Evolutionary conservation across 2,888 invertebrate genomes (phyloP).

Genomic region (Luffia ferchaultella): DNA sequence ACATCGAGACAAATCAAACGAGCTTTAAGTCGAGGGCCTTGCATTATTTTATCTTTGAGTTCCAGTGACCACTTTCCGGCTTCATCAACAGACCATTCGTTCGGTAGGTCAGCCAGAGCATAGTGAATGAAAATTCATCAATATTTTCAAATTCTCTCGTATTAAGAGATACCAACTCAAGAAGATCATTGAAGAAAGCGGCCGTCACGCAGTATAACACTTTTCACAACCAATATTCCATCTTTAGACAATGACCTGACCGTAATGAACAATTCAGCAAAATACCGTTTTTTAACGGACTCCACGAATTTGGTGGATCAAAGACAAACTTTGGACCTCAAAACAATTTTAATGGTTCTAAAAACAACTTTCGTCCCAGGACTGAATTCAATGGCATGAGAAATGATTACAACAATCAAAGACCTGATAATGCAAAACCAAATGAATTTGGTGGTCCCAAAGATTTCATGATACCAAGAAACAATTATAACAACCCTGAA

Average conservation of each 20-base stretch:
- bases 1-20: too few relatives aligned
- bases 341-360: constrained; percentile 36
- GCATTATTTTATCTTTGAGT: too few relatives aligned
- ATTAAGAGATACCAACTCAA: constrained; percentile 53
- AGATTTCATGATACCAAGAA: constrained; percentile 49
- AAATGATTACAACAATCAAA: constrained; percentile 43
- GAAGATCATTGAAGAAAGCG: constrained; percentile 35
- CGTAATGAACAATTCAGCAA: constrained; percentile 72
- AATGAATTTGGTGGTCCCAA: constrained; percentile 59
- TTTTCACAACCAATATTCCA: constrained; percentile 55
- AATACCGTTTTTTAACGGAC: constrained; percentile 52
- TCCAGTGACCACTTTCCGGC: too few relatives aligned
- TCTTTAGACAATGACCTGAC: constrained; percentile 70
- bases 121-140: constrained; percentile 43
- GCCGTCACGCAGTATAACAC: constrained; percentile 60
- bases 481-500: constrained; percentile 41
- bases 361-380: constrained; percentile 54
- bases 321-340: constrained; percentile 52
- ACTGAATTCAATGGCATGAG: constrained; percentile 56
- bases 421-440: constrained; percentile 43
- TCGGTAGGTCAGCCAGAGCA: constrained; percentile 60
- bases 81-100: constrained; percentile 70
- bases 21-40: too few relatives aligned
- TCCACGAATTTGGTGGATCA: constrained; percentile 54
- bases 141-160: constrained; percentile 53